Percentiles rank a stretch among this genome's conserved stretches.
Conservation (phyloP, 2,797 vertebrate genomes). For the Crenichthys baileyi region DNA sequence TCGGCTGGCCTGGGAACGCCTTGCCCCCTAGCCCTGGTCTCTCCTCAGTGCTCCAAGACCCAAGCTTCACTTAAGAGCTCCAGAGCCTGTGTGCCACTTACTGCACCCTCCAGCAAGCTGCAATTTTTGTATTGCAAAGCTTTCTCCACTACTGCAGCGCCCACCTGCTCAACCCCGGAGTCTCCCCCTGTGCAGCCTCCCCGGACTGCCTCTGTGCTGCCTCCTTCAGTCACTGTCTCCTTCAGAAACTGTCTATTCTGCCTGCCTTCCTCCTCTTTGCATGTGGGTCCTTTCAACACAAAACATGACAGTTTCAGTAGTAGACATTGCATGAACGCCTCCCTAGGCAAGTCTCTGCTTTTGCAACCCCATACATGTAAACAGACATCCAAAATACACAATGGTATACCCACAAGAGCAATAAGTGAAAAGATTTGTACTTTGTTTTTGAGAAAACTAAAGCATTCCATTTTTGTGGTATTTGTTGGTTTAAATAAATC, state of each 20-base stretch:
- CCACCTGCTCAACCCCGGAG: neutral
- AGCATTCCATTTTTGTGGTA: too few species aligned
- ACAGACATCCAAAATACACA: too few species aligned
- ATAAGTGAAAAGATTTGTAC: too few species aligned
- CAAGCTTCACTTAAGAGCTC: neutral
- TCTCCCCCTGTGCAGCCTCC: neutral
- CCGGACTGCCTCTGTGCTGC: neutral
- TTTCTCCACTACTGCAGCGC: neutral
- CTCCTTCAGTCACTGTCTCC: neutral
- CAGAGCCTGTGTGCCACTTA: neutral
- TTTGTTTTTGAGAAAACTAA: too few species aligned
- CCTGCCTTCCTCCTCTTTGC: neutral
- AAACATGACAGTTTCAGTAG: neutral
- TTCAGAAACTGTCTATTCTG: neutral
- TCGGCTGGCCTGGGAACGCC: too few species aligned
- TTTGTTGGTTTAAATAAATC: neutral
- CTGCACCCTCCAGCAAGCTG: neutral
- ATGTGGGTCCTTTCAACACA: neutral
- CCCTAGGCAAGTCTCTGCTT: too few species aligned
- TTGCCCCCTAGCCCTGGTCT: too few species aligned
- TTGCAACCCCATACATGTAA: too few species aligned
- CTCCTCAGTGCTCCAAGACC: neutral
- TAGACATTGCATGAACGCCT: too few species aligned
- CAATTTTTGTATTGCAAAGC: neutral
- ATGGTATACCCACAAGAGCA: too few species aligned